Conservation (phyloP, 2,113 vertebrate genomes). For the Cettia cetti region DNA sequence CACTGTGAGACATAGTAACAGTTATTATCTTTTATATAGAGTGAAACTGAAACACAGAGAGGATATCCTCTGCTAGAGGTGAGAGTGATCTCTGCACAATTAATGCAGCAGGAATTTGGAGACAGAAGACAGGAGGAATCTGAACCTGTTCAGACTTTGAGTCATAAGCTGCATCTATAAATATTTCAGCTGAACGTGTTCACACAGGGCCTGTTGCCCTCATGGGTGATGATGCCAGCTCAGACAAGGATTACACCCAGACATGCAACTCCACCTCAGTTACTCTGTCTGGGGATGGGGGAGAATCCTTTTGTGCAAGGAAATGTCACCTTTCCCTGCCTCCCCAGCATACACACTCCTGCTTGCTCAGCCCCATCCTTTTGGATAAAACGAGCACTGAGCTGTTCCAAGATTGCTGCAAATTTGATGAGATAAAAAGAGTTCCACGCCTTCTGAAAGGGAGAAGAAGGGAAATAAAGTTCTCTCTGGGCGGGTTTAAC, state of each 20-base stretch:
- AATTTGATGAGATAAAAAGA: background rate
- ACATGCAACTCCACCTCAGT: background rate
- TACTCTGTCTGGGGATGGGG: background rate
- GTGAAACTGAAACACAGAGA: background rate
- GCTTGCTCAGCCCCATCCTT: background rate
- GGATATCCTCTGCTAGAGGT: background rate
- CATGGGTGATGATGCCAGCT: background rate
- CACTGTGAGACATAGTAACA: background rate
- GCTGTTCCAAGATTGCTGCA: background rate
- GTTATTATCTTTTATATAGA: background rate
- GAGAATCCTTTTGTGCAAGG: background rate
- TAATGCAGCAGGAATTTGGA: background rate
- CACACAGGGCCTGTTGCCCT: background rate
- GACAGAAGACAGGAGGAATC: background rate
- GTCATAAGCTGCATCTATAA: background rate
- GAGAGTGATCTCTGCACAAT: background rate
- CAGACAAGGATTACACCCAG: background rate
- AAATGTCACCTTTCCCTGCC: background rate
- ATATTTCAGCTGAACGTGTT: background rate
- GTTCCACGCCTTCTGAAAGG: background rate
- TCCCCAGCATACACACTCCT: background rate
- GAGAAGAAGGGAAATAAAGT: background rate
- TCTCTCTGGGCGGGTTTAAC: slow-evolving; percentile 42
- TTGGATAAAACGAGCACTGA: background rate
- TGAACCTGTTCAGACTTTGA: background rate